Evolutionary conservation across 2,888 invertebrate genomes (phyloP).

Genomic region (Alloscopus bannaensis): DNA sequence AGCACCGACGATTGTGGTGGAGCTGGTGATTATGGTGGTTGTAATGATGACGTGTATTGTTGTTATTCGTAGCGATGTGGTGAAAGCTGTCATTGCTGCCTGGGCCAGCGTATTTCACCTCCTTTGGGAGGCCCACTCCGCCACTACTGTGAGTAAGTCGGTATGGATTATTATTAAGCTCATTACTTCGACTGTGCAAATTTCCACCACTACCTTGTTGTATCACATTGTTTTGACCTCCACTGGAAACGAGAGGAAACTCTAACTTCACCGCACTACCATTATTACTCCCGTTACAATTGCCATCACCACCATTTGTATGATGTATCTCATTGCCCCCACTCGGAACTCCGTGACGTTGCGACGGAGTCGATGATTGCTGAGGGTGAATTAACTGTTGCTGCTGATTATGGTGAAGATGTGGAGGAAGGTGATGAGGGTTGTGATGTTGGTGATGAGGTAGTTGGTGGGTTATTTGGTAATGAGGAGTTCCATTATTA

Average conservation of each 20-base stretch:
- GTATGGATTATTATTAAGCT: background rate
- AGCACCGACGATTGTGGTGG: constrained; percentile 31
- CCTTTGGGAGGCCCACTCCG: background rate
- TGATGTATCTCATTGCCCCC: constrained; percentile 61
- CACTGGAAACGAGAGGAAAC: constrained; percentile 16
- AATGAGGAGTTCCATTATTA: background rate
- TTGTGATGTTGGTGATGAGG: constrained; percentile 15
- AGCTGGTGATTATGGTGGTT: constrained; percentile 28
- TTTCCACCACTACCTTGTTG: constrained; percentile 2
- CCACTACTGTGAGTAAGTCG: constrained; percentile 6
- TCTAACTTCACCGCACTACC: constrained; percentile 12
- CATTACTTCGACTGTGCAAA: background rate
- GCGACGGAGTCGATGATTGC: constrained; percentile 1
- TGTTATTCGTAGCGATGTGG: constrained; percentile 31
- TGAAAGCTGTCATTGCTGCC: constrained; percentile 31
- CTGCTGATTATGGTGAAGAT: constrained; percentile 20
- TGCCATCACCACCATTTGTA: background rate
- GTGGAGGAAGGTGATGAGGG: constrained; percentile 21
- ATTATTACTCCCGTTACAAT: background rate
- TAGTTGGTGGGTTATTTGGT: constrained; percentile 8
- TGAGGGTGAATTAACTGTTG: constrained; percentile 21
- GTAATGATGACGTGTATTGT: constrained; percentile 14
- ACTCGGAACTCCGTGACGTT: background rate
- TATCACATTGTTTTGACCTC: constrained; percentile 45
- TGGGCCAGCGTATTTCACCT: background rate